Conservation (phyloP, 2,888 invertebrate species). For the Eudasyphora cyanicolor region DNA sequence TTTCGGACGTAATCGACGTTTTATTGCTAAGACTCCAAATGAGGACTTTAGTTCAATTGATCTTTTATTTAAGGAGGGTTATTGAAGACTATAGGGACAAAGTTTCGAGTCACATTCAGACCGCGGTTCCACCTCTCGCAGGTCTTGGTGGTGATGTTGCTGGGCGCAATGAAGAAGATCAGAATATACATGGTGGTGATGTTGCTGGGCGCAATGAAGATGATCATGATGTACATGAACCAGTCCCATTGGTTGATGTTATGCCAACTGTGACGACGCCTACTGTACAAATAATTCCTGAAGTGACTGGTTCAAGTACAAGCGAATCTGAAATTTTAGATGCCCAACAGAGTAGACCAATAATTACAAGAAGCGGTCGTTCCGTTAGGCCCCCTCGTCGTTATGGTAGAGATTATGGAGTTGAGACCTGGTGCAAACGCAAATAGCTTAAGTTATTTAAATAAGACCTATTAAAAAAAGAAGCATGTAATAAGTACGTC, state of each 20-base stretch:
- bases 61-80: conserved; percentile 1
- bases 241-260: neutral
- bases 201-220: neutral
- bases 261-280: neutral
- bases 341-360: neutral
- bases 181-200: neutral
- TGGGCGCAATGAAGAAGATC: neutral
- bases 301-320: neutral
- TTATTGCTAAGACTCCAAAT: conserved; percentile 22
- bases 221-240: neutral
- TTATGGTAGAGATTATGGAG: conserved; percentile 12
- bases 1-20: conserved; percentile 18
- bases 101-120: neutral
- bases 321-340: neutral
- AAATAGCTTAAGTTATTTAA: neutral
- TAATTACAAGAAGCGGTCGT: conserved; percentile 1
- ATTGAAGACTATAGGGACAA: neutral
- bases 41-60: conserved; percentile 27
- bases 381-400: neutral
- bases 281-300: neutral
- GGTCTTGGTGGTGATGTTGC: neutral
- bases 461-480: neutral
- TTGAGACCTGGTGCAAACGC: neutral
- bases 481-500: neutral
- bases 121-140: neutral